Percentiles rank a stretch among this genome's conserved stretches.
These are phyloP conservation scores for Amazona finschi DNA, from an alignment of 2,797 vertebrate species.

Conservation along the genomic window DNA sequence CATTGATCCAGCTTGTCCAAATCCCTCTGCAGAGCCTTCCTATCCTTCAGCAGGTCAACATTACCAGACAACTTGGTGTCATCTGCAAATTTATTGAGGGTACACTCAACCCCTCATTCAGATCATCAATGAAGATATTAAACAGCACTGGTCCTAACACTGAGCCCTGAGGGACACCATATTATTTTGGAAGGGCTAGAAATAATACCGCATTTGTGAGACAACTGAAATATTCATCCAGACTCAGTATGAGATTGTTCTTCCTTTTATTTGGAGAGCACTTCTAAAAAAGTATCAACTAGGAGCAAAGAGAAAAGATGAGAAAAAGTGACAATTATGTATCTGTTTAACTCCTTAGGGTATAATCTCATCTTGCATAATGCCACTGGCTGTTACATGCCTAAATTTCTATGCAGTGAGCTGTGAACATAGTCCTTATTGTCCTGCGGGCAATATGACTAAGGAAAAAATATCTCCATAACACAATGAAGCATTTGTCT, in stretches of 20 bases:
- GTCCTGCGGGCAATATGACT: constrained; percentile 29
- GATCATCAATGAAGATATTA: no score
- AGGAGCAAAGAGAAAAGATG: background rate
- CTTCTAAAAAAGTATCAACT: constrained; percentile 57
- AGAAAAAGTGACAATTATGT: constrained; percentile 31
- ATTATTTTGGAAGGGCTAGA: constrained; percentile 56
- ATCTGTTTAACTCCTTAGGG: constrained; percentile 30
- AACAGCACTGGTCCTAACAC: no score
- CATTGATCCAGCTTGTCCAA: no score
- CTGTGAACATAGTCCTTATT: constrained; percentile 14
- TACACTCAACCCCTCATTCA: no score
- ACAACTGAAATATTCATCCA: constrained; percentile 56
- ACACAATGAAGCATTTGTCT: constrained; percentile 28
- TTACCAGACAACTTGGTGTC: no score
- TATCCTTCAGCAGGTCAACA: no score
- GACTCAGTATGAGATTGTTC: constrained; percentile 57
- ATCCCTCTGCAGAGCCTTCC: no score
- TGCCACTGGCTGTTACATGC: background rate
- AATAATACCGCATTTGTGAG: constrained; percentile 64
- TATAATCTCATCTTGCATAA: constrained; percentile 17
- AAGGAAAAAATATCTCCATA: constrained; percentile 14
- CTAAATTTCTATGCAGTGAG: background rate
- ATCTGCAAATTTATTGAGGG: no score
- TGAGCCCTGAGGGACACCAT: background rate
- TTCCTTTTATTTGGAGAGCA: constrained; percentile 46